Base-by-base conservation (phyloP, 1,140 invertebrate species). In the Stegodyphus mimosarum region DNA sequence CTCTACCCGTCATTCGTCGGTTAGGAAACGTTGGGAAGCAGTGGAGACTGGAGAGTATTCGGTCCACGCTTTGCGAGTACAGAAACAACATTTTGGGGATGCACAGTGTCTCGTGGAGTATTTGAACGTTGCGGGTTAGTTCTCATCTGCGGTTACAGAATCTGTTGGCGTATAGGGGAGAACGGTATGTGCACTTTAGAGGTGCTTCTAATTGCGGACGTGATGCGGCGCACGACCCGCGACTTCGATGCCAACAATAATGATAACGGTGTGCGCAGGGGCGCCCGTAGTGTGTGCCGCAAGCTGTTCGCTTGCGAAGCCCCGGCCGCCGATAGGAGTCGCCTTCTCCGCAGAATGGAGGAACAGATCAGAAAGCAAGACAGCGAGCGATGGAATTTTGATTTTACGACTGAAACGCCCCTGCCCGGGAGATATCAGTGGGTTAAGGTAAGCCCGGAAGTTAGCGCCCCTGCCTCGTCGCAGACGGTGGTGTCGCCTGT, bases 371-470 rank as follows among this genome's bases (percentile, higher is more conserved):
- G 15, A 5, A 60, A 5, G 9, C 55, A 60, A 15, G 55, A 75
- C 50, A 67, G 15, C 13, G 49, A 63, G 15, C 53, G 71, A n/a
- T 83, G 80, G 80, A 83, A 83, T 71, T 83, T 83, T 53, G 80
- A 83, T 74, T 83, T 83, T n/a, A 51, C 52, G 33, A 83, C 80
- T 6, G 80, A 83, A 15, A 83, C 80, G 33, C 80, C 80, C 49
- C 60, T 83, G 49, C 80, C 80, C 49, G 80, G 80, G 80, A 70
- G 80, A 52, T 83, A 83, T 63, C 80, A 73, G 6, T 83, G 80
- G 80, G 55, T 66, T 7, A 33, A 3, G 33, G 33, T 33, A 33
- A 33, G 33, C 33, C 33, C 1, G 33, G 33, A 33, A 33, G 33
- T 33, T 33, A 33, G 33, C 33, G 33, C 33, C 33, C 33, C 33